Evolutionary conservation across 2,888 invertebrate species (phyloP), one percentile per base, ranked within the genome.

Genomic region (Drosophila peninsularis): DNA sequence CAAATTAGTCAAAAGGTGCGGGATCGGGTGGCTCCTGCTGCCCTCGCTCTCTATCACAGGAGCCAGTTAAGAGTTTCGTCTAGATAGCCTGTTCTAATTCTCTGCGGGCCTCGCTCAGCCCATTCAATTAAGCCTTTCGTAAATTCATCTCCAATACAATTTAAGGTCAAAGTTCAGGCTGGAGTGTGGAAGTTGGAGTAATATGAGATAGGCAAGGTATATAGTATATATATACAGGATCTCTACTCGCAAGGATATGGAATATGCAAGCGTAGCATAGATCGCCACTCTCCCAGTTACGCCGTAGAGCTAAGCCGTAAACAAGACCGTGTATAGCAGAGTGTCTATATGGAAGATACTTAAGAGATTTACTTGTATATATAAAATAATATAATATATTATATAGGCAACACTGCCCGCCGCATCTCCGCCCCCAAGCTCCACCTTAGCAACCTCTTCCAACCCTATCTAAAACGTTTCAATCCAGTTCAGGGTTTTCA

Each of bases 1-100:
- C 67, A 82, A 82, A 80, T 82, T 76, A 74, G 80, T 44, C 42
- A 6, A 42, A 42, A 21, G 24, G 42, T 42, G 42, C 42, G 42
- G 42, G 42, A 42, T 14, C 30, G 30, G 30, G 30, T 24, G 24
- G 24, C 24, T 24, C 24, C 10, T 9, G 10, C 30, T 30, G 30
- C 10, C 30, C 30, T 10, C 30, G 7, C 19, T n/a, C n/a, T n/a
- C n/a, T n/a, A n/a, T n/a, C 11, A 5, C 37, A 13, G 21, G 4
- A 13, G 47, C 47, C 30, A 17, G 30, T 1, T 30, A 47, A 47
- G 47, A 47, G 30, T 32, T 17, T 1, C 13, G 11, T 7, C 30
- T 13, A 30, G 30, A 47, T 47, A 32, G 6, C 30, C 17, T 30
- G 45, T 11, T 11, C 5, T n/a, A 11, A 30, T 47, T 17, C 10